phyloP scores from a whole-genome alignment of 2,113 vertebrate species.

The Callionymus lyra region DNA sequence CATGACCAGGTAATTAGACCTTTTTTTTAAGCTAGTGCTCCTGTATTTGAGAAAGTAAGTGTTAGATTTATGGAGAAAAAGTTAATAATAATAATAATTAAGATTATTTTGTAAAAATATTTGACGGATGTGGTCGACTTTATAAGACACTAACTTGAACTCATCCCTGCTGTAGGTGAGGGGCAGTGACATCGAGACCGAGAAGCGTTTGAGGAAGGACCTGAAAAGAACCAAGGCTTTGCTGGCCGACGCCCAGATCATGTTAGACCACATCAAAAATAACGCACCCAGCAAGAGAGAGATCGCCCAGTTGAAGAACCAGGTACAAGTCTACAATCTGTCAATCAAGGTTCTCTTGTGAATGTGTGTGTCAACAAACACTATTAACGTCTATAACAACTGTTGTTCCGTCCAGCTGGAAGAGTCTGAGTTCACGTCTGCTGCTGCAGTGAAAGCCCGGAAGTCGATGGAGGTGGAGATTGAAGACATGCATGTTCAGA shows the following conservation, averaged over 20 bases:
- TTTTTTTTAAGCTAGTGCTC: too few relatives aligned
- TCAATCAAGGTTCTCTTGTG: too few relatives aligned
- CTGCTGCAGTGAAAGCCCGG: conserved; percentile 85
- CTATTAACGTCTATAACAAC: neutral
- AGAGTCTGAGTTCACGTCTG: conserved; percentile 94
- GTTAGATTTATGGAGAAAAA: too few relatives aligned
- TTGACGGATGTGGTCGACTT: too few relatives aligned
- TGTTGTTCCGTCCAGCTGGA: conserved; percentile 72
- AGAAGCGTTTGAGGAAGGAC: conserved; percentile 89
- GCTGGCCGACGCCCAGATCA: conserved; percentile 89
- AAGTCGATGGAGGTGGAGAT: conserved; percentile 98
- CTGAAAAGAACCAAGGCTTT: conserved; percentile 93
- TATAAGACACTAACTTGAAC: too few relatives aligned
- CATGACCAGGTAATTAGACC: conserved; percentile 77
- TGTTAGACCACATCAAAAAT: conserved; percentile 97
- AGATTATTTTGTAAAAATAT: too few relatives aligned
- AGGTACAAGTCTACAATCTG: conserved; percentile 61
- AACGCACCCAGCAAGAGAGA: conserved; percentile 94
- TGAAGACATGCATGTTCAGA: conserved; percentile 92
- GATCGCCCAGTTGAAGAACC: conserved; percentile 92
- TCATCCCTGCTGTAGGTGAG: conserved; percentile 67
- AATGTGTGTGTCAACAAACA: neutral
- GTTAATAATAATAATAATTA: too few relatives aligned
- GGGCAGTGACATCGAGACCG: conserved; percentile 80
- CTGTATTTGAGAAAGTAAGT: too few relatives aligned